Conservation (phyloP, 2,113 vertebrate species). For the Lepus europaeus region DNA sequence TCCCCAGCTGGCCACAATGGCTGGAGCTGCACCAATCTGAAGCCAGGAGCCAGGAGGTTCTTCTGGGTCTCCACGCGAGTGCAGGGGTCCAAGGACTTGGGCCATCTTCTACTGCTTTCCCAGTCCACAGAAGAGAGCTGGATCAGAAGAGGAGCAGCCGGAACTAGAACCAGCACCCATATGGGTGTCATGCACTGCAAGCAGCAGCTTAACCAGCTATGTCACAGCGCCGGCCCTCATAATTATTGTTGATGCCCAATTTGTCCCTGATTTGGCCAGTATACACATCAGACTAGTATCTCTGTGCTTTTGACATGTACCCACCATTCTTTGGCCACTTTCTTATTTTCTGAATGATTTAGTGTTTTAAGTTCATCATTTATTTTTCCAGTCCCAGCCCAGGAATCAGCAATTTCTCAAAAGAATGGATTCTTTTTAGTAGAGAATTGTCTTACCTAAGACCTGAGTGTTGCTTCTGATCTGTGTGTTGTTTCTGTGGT, state of each 20-base stretch:
- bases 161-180: no score
- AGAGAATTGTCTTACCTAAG: slow-evolving; percentile 18
- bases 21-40: no score
- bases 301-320: neutral
- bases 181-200: no score
- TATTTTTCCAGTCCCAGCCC: neutral
- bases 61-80: no score
- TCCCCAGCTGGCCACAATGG: no score
- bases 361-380: neutral
- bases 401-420: neutral
- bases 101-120: no score
- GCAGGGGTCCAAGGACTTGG: no score
- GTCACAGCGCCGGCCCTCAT: no score
- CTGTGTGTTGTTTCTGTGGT: neutral
- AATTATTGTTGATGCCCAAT: neutral
- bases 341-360: slow-evolving; percentile 40
- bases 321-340: neutral
- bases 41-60: no score
- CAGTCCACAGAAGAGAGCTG: no score
- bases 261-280: slow-evolving; percentile 7
- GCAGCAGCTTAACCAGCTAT: no score
- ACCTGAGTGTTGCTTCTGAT: neutral
- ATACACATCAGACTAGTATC: neutral
- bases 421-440: slow-evolving; percentile 8
- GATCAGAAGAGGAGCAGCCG: no score